Evolutionary conservation across 2,113 vertebrate species (phyloP).

Genomic region (Pseudorectes ferrugineus): DNA sequence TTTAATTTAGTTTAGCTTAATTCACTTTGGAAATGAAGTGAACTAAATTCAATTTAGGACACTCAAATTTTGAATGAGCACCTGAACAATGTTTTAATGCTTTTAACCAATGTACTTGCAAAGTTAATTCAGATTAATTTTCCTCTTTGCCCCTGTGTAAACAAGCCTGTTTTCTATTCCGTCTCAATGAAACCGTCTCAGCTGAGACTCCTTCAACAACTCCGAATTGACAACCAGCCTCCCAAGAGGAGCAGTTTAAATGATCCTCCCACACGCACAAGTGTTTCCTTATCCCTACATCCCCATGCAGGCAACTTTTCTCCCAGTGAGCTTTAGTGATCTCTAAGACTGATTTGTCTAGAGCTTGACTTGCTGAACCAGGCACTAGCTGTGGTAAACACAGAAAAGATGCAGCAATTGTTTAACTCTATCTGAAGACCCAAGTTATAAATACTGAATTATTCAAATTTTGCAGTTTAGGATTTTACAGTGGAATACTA

Average conservation of each 20-base stretch:
- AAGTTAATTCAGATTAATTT: conserved; percentile 56
- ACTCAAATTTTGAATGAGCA: conserved; percentile 32
- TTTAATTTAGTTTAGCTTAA: conserved; percentile 55
- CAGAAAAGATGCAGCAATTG: neutral
- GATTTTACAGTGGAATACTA: neutral
- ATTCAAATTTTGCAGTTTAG: neutral
- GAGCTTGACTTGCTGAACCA: neutral
- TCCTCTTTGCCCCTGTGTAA: neutral
- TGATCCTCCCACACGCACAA: neutral
- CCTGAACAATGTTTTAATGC: conserved; percentile 35
- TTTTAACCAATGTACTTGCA: conserved; percentile 11
- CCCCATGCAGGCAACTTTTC: neutral
- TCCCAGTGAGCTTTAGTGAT: neutral
- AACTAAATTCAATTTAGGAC: conserved; percentile 50
- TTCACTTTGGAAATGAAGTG: conserved; percentile 57
- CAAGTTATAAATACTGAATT: neutral
- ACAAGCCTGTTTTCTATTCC: neutral
- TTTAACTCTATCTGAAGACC: neutral
- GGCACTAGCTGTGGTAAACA: neutral
- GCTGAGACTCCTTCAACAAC: neutral
- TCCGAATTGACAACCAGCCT: neutral
- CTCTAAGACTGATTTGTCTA: neutral
- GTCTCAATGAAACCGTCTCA: conserved; percentile 16
- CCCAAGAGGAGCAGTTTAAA: neutral
- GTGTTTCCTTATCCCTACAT: neutral